Evolutionary conservation across 2,888 invertebrate species (phyloP), one percentile per base, ranked within the genome.

Genomic region (Anoplius nigerrimus): DNA sequence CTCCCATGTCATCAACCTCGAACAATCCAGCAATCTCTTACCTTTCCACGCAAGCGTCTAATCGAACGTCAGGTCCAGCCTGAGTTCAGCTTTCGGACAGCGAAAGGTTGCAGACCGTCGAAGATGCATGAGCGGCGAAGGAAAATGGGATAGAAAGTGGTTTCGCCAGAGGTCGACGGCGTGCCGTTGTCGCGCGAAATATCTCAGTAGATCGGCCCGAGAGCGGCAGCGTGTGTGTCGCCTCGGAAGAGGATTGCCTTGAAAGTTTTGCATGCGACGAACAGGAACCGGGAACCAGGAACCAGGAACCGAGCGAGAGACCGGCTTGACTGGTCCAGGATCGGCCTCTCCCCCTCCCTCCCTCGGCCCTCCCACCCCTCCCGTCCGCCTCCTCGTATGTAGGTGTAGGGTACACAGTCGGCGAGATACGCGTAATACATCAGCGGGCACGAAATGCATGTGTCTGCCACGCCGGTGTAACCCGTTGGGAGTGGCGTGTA

Each of bases 281-380:
- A 79, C 71, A 77, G 77, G 81, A 81, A 81, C 81, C 74, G 75
- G 81, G 81, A 82, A 81, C 77, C 82, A 80, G 82, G 80, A 81
- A 81, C 80, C 76, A 80, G 82, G 79, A 81, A 81, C 79, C 69
- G 75, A 72, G 62, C 61, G 48, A 68, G 62, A 64, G 77, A 81
- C 81, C 82, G 79, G 82, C 77, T 81, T 76, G 82, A 81, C 81
- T 77, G 81, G 82, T 81, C 70, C 69, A 70, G 60, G 54, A 34
- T 34, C 34, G 11, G 34, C n/a, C n/a, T 8, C 6, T 24, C 34
- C 34, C 34, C 34, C 34, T 34, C 11, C 34, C 34, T 34, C 34
- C 34, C n/a, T n/a, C n/a, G n/a, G n/a, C n/a, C n/a, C n/a, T n/a
- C n/a, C n/a, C 52, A 13, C 22, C 21, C 18, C 21, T 11, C 13